These are phyloP conservation scores for Lepidostoma basale DNA, from an alignment of 1,140 invertebrate species.

Conservation along the genomic window DNA sequence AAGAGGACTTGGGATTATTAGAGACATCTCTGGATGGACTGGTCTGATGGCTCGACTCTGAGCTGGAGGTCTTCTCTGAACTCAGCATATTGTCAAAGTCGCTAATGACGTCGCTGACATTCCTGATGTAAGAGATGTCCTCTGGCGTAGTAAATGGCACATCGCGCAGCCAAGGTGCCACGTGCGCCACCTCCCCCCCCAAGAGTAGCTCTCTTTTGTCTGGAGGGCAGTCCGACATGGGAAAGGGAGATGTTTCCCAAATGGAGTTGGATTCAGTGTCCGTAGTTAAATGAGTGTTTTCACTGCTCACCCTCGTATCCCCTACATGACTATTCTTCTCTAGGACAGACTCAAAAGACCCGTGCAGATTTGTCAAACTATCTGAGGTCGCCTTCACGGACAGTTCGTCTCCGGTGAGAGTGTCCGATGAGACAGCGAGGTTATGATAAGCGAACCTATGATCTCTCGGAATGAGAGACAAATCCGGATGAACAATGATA, in stretches of 20 bases:
- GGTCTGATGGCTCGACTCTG: conserved; percentile 63
- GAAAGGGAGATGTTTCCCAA: background rate
- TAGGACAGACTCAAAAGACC: conserved; percentile 63
- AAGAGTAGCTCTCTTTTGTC: conserved; percentile 11
- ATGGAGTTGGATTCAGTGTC: background rate
- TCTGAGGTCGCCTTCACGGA: conserved; percentile 57
- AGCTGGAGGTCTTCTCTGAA: conserved; percentile 66
- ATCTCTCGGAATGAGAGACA: background rate
- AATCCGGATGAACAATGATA: background rate
- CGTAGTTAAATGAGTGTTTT: background rate
- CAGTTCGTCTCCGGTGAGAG: conserved; percentile 54
- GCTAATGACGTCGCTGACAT: conserved; percentile 69
- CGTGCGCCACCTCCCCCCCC: conserved; percentile 43
- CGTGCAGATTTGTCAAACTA: conserved; percentile 65
- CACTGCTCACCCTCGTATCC: background rate
- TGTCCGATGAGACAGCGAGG: conserved; percentile 49
- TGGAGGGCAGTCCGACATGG: background rate
- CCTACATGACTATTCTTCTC: background rate
- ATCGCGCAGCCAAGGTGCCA: conserved; percentile 66
- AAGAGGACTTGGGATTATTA: conserved; percentile 11
- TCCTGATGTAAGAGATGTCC: conserved; percentile 64
- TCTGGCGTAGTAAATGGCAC: conserved; percentile 61
- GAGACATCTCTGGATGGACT: conserved; percentile 53
- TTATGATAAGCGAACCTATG: conserved; percentile 41
- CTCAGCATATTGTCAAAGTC: conserved; percentile 69